These are phyloP conservation scores for Rhinoderma darwinii DNA, from an alignment of 2,113 vertebrate species.

Conservation along the genomic window DNA sequence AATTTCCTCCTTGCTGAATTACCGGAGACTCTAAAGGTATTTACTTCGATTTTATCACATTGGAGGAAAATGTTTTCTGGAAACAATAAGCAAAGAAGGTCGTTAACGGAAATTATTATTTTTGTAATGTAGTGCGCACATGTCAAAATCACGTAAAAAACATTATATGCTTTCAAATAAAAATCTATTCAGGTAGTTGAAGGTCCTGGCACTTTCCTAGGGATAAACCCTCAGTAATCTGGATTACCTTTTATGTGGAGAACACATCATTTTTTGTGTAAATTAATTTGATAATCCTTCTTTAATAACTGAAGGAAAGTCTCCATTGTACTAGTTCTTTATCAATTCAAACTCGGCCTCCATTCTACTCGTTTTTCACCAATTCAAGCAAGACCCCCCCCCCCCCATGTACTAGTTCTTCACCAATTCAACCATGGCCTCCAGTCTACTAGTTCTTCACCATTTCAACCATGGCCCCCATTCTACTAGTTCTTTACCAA, in stretches of 20 bases:
- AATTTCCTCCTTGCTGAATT: not conserved
- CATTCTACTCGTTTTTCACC: not conserved
- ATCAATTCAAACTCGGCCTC: not conserved
- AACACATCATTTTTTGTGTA: too few species aligned
- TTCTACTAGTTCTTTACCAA: not conserved
- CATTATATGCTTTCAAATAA: too few species aligned
- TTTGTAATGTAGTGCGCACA: not conserved
- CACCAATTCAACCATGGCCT: too few species aligned
- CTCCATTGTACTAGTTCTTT: not conserved
- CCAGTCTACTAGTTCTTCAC: too few species aligned
- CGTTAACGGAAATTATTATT: not conserved
- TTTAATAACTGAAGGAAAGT: not conserved
- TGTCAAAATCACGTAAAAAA: not conserved
- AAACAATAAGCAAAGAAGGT: not conserved
- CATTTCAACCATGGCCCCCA: too few species aligned
- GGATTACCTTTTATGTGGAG: too few species aligned
- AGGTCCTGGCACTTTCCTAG: too few species aligned
- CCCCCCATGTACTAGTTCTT: too few species aligned
- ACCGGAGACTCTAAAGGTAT: not conserved
- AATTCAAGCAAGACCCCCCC: not conserved
- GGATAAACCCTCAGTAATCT: too few species aligned
- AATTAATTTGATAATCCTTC: too few species aligned
- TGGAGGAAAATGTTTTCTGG: not conserved
- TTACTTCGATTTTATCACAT: not conserved
- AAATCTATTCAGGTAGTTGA: too few species aligned